Evolutionary conservation across 2,888 invertebrate genomes (phyloP), one percentile per base, ranked within the genome.

Genomic region (Drosophila anceps): DNA sequence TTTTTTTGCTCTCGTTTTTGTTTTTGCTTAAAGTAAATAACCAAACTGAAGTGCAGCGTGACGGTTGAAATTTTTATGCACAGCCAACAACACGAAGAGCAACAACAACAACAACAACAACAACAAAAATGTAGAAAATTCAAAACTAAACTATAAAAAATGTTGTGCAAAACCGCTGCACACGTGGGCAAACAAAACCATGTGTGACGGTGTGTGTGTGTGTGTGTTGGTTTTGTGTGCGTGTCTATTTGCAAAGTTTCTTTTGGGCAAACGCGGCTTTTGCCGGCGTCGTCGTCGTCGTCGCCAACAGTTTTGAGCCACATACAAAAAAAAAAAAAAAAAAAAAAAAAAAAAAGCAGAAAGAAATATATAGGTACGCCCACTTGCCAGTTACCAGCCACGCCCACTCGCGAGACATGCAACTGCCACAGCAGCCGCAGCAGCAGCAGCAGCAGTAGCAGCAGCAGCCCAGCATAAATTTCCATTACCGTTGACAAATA

Each of bases 401-500:
- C 65, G 76, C 80, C 80, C 77, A 54, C 41, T 18, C 15, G 18
- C 46, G 51, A 68, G 58, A 57, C 69, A 50, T 44, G 46, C 46
- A 60, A 57, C 68, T 55, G 46, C 54, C 64, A 50, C 63, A 35
- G 59, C 55, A n/a, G 51, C 60, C 27, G 27, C 37, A n/a, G 27
- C 15, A 24, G 24, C 37, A n/a, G 27, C 15, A 24, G 24, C 20
- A 29, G 55, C 37, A 33, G 59, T 62, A 46, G 73, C 63, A 58
- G 65, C 88, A 73, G 86, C 72, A 81, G 59, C 71, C 57, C 76
- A 76, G 90, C 91, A 90, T 90, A 90, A 90, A 91, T 90, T 91
- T 90, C 90, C 90, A 90, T 90, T 90, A 90, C 90, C 90, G 88
- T 84, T 89, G 91, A 91, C 90, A 90, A 90, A 90, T 90, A 90